Conservation (phyloP, 2,113 vertebrate species). For the Oryzias celebensis region DNA sequence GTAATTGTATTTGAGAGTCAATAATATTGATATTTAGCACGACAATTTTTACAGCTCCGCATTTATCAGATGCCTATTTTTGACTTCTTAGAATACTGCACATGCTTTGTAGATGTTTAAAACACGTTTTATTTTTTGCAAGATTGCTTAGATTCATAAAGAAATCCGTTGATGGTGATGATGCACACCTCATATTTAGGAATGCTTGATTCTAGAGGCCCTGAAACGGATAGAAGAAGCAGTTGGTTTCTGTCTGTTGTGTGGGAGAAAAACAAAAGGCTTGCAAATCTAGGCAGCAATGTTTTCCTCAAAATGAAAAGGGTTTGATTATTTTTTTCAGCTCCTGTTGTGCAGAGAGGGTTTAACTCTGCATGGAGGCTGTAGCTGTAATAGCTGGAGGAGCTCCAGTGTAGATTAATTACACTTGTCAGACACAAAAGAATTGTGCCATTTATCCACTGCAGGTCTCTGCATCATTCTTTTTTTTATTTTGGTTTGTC, state of each 20-base stretch:
- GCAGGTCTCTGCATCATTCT: conserved; percentile 11
- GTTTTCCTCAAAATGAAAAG: conserved; percentile 43
- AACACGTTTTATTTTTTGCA: too few relatives aligned
- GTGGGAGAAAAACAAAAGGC: conserved; percentile 21
- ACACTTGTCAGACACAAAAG: conserved; percentile 48
- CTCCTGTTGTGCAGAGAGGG: conserved; percentile 21
- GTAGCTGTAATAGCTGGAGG: conserved; percentile 38
- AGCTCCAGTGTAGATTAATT: conserved; percentile 46
- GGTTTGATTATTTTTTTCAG: conserved; percentile 52
- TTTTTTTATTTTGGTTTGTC: conserved; percentile 1
- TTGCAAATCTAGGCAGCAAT: conserved; percentile 11
- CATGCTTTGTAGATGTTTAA: too few relatives aligned
- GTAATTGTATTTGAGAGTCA: conserved; percentile 63
- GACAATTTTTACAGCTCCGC: background rate
- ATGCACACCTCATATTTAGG: conserved; percentile 3
- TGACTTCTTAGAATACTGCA: too few relatives aligned
- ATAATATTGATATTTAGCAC: too few relatives aligned
- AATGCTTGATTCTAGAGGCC: conserved; percentile 16
- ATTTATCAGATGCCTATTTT: too few relatives aligned
- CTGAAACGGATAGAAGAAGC: background rate
- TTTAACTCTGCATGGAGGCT: conserved; percentile 47
- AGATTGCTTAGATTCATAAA: background rate
- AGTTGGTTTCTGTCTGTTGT: conserved; percentile 6
- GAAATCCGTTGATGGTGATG: conserved; percentile 3
- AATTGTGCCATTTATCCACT: conserved; percentile 25